Evolutionary conservation across 2,888 invertebrate genomes (phyloP).

Genomic region (Caenorhabditis angaria): DNA sequence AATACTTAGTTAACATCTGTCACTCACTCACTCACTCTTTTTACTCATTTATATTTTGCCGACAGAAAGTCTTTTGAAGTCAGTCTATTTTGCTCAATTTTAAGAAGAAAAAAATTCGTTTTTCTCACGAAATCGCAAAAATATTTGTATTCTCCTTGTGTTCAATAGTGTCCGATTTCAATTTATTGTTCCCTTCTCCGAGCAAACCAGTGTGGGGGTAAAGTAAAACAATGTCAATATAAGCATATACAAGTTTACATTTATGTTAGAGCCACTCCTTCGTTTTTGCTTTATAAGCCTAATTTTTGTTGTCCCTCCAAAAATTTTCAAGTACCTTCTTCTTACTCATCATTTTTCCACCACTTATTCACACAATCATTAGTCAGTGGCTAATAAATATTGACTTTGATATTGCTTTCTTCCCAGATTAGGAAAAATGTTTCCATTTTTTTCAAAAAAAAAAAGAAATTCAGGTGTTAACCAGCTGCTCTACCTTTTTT

Average conservation of each 20-base stretch:
- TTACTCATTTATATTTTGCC: too few species aligned
- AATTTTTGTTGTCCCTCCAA: neutral
- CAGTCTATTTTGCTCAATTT: too few species aligned
- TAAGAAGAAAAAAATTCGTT: too few species aligned
- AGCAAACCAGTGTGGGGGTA: too few species aligned
- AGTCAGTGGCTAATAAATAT: neutral
- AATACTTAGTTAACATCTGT: neutral
- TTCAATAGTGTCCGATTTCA: neutral
- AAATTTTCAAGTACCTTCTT: neutral
- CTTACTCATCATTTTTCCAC: neutral
- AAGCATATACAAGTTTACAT: neutral
- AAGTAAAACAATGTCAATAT: neutral
- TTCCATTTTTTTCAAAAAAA: too few species aligned
- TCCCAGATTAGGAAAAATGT: too few species aligned
- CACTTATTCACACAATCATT: conserved; percentile 4
- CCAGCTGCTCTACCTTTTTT: neutral
- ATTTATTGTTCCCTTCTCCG: conserved; percentile 1
- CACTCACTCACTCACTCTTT: neutral
- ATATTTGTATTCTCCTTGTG: neutral
- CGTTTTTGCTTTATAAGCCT: neutral
- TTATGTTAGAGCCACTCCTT: neutral
- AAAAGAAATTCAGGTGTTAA: conserved; percentile 1
- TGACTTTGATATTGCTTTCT: neutral
- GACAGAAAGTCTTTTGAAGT: neutral
- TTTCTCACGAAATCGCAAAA: neutral